Evolutionary conservation across 2,113 vertebrate species (phyloP), one percentile per base, ranked within the genome.

Genomic region (Chrysochloris asiatica): DNA sequence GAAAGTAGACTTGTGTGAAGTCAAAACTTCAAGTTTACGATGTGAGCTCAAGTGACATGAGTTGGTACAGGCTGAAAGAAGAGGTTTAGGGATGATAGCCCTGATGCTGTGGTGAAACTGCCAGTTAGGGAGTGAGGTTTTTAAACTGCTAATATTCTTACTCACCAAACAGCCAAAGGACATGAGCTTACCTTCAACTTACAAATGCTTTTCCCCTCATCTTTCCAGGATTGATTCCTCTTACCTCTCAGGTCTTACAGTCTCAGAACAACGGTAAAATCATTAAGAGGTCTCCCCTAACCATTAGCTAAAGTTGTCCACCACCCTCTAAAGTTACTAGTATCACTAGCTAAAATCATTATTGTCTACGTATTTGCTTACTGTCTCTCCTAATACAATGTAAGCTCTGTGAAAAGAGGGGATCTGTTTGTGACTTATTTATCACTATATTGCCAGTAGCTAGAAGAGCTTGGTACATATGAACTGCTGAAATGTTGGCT

Each of bases 121-220:
- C n/a, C n/a, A n/a, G n/a, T n/a, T n/a, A 28, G 3, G 36, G 41
- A 12, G 24, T 77, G 6, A 3, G 4, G 81, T 24, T 88, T 69
- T 45, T 16, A 89, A 93, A 28, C 63, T 91, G 81, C 22, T 89
- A 88, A 90, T 48, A 82, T 50, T 90, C 90, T 78, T 67, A 26
- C 54, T 89, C 89, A 59, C 10, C 24, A 85, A n/a, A 88, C 19
- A 88, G 56, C 52, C 63, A 45, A 83, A 67, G 36, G 54, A 82
- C 43, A 28, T 30, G 56, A 59, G 21, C 71, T 92, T 61, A 52
- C 73, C 4, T 84, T 26, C 38, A 83, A 72, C 11, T 85, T 45
- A 33, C 36, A 63, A 69, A 78, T 24, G 61, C 2, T 73, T 86
- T 83, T 36, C 30, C 22, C 45, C 47, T 83, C 26, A 50, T n/a